Base-by-base conservation (phyloP, 2,113 vertebrate genomes). In the Myocastor coypus region DNA sequence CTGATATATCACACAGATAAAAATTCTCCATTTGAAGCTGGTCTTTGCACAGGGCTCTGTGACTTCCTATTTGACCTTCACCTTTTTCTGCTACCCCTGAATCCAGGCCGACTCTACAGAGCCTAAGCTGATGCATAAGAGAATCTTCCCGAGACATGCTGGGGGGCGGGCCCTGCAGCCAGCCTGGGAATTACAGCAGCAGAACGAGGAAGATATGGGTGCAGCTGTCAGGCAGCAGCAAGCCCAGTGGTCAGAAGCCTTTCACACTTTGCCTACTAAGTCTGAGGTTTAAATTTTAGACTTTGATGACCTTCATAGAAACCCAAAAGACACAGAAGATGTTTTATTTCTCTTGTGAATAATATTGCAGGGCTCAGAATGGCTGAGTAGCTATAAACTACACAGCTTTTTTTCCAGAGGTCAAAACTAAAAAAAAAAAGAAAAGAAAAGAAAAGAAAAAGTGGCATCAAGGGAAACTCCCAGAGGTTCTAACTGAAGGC, bases 401-500 rank as follows among this genome's bases (percentile, higher is more conserved):
- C 75, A 78, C 75, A 64, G 24, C 7, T 11, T 57, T 7, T 7
- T 30, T 40, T n/a, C 26, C 50, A 37, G 61, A 66, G 42, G 37
- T 2, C 20, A 13, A 26, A 63, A 71, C n/a, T 64, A 20, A 28
- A 28, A 63, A 16, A 22, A 52, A 28, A 55, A 63, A 30, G 52
- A n/a, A n/a, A n/a, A n/a, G n/a, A 28, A 28, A 63, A 16, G 17
- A 52, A 28, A 55, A 63, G 24, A 52, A 28, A 55, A 63, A 30
- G 52, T 11, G 9, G 9, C 17, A 10, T 32, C 37, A 32, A 22
- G 12, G 73, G 19, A 1, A 0, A 26, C 30, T 59, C n/a, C 52
- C 1, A 1, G 11, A 75, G 32, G 3, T 69, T 73, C 26, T 26
- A 1, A 4, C 4, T 12, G 30, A 57, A n/a, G 1, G 0, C 68